Evolutionary conservation across 1,140 invertebrate species (phyloP).

Genomic region (Dufourea novaeangliae): DNA sequence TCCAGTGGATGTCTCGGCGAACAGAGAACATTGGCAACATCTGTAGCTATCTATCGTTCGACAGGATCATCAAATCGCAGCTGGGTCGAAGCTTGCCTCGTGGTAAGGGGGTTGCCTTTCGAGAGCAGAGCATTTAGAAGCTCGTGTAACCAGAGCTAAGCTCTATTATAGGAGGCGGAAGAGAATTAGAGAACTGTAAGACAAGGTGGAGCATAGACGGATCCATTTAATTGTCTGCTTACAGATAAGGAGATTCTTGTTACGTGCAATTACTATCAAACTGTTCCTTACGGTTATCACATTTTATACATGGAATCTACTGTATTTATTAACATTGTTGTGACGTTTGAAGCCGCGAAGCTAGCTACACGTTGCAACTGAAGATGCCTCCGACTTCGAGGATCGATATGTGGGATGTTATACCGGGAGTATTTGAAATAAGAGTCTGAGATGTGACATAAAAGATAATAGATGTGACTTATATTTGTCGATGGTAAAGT

Average conservation of each 20-base stretch:
- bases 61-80: constrained; percentile 53
- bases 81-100: constrained; percentile 10
- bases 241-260: background rate
- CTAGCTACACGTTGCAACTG: too few relatives aligned
- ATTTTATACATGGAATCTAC: too few relatives aligned
- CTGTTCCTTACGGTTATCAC: background rate
- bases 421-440: too few relatives aligned
- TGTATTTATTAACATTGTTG: too few relatives aligned
- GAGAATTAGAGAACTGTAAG: background rate
- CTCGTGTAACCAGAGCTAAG: constrained; percentile 56
- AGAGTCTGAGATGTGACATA: too few relatives aligned
- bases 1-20: constrained; percentile 50
- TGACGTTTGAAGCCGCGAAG: too few relatives aligned
- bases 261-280: background rate
- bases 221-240: constrained; percentile 10
- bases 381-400: too few relatives aligned
- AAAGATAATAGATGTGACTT: too few relatives aligned
- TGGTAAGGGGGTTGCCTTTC: constrained; percentile 21
- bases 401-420: too few relatives aligned
- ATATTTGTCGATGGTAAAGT: too few relatives aligned
- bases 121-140: constrained; percentile 51
- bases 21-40: constrained; percentile 65
- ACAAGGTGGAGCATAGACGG: background rate
- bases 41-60: constrained; percentile 59
- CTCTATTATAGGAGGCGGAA: background rate